Evolutionary conservation across 2,888 invertebrate genomes (phyloP).

Genomic region (Drosophila koepferae): DNA sequence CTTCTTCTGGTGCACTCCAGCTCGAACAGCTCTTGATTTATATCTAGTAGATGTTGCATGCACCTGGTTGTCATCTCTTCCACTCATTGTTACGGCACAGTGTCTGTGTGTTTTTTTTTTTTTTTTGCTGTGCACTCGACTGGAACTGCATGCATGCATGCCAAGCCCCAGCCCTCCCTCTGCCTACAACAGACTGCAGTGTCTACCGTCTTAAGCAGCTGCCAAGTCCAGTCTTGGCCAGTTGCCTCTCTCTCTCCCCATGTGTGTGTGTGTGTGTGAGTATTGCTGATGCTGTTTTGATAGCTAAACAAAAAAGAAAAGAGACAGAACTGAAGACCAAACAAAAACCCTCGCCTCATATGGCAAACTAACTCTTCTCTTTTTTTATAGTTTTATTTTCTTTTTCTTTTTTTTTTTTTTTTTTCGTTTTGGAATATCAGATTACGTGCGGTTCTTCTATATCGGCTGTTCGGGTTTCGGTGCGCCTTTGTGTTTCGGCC

Average conservation of each 20-base stretch:
- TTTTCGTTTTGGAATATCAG: conserved; percentile 61
- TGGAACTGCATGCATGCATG: conserved; percentile 57
- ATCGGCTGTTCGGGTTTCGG: conserved; percentile 52
- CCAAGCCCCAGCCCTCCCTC: not conserved
- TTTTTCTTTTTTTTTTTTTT: conserved; percentile 22
- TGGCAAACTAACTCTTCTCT: conserved; percentile 53
- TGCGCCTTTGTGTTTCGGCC: conserved; percentile 27
- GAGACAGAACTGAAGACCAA: conserved; percentile 31
- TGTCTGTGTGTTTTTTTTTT: conserved; percentile 1
- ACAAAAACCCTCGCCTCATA: conserved; percentile 55
- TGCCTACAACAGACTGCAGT: not conserved
- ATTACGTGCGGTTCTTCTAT: conserved; percentile 68
- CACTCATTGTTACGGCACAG: conserved; percentile 53
- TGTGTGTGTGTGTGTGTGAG: conserved; percentile 18
- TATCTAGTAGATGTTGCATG: conserved; percentile 54
- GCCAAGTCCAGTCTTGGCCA: conserved; percentile 22
- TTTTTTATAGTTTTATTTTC: conserved; percentile 28
- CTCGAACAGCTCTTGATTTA: conserved; percentile 43
- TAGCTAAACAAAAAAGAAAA: conserved; percentile 49
- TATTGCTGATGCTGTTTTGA: conserved; percentile 55
- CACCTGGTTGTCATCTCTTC: conserved; percentile 66
- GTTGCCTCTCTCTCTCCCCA: not conserved
- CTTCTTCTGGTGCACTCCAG: not conserved
- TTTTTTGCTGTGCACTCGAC: conserved; percentile 48
- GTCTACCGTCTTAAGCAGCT: conserved; percentile 16